Percentiles rank a stretch among this genome's conserved stretches.
phyloP scores from a whole-genome alignment of 2,888 invertebrate species.

The Rosalia funebris region DNA sequence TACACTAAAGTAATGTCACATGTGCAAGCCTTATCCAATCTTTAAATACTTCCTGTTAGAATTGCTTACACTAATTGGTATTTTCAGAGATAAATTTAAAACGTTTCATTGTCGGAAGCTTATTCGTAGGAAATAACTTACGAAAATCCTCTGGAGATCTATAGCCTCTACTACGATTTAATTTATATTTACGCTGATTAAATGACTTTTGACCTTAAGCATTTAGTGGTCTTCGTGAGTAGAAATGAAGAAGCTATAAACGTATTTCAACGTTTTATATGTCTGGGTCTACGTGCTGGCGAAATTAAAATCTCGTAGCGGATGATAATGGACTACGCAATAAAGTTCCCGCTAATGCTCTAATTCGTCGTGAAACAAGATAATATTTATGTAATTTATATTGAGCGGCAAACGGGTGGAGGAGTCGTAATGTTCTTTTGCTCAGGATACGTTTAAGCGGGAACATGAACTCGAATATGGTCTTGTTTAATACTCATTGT shows the following conservation, averaged over 20 bases:
- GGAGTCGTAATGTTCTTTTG: neutral
- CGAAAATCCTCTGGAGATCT: neutral
- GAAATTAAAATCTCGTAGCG: slow-evolving; percentile 3
- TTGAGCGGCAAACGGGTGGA: neutral
- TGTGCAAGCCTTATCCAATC: no score
- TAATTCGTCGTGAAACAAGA: neutral
- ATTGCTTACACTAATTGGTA: no score
- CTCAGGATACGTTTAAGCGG: no score
- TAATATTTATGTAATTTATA: slow-evolving; percentile 1
- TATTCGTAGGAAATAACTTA: neutral
- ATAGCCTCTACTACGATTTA: neutral
- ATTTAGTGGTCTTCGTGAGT: neutral
- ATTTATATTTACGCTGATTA: slow-evolving; percentile 10
- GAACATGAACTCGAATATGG: no score
- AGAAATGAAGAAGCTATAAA: neutral
- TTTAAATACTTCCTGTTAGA: no score
- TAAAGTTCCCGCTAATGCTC: slow-evolving; percentile 3
- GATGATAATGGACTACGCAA: neutral
- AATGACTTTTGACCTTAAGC: slow-evolving; percentile 15
- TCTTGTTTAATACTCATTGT: no score
- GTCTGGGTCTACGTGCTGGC: neutral
- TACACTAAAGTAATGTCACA: no score
- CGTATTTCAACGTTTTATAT: slow-evolving; percentile 8
- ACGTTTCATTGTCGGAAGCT: neutral
- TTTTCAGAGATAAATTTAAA: no score